Base-by-base conservation (phyloP, 2,113 vertebrate species). In the Chlamydotis undulata region DNA sequence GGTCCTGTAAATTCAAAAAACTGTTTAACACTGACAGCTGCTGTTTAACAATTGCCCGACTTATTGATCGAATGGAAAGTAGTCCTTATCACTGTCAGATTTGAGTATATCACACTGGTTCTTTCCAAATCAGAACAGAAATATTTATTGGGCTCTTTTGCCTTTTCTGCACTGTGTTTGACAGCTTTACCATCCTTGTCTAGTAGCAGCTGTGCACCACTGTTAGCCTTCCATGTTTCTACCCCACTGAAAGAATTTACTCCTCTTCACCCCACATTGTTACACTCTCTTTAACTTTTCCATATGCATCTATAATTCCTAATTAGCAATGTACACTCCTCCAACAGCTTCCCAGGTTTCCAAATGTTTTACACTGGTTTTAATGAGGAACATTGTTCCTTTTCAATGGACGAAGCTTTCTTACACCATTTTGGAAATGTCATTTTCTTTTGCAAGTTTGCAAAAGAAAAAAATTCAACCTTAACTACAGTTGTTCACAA, bases 61-160 rank as follows among this genome's bases (percentile, higher is more conserved):
- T 80, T 81, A 91, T 55, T 74, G 76, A 87, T 63, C 0, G 0
- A 89, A 47, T 41, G 64, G 16, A 75, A 89, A 37, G 21, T 12
- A 84, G 28, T 70, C 65, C 59, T 87, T 59, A 37, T 47, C 53
- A 17, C 28, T 93, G 33, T 69, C 83, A 88, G 70, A 43, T 56
- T 28, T 18, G 22, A 56, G n/a, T 64, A 25, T 10, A 83, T 22
- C 49, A 49, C 0, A 0, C 7, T 57, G 31, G 6, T 65, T 74
- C 49, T 69, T 94, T 84, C 41, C 24, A 94, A 67, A 67, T 39
- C 31, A 87, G 60, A 89, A 74, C 28, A 96, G 68, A 89, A 89
- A 87, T 80, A 55, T 59, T 89, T 63, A 55, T 22, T 67, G 37
- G 7, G 14, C n/a, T 81, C 17, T 74, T 83, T 57, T 67, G 28